Evolutionary conservation across 37 sponge, comb jelly and placozoan genomes (phyloP).

Genomic region (Ianthella basta): DNA sequence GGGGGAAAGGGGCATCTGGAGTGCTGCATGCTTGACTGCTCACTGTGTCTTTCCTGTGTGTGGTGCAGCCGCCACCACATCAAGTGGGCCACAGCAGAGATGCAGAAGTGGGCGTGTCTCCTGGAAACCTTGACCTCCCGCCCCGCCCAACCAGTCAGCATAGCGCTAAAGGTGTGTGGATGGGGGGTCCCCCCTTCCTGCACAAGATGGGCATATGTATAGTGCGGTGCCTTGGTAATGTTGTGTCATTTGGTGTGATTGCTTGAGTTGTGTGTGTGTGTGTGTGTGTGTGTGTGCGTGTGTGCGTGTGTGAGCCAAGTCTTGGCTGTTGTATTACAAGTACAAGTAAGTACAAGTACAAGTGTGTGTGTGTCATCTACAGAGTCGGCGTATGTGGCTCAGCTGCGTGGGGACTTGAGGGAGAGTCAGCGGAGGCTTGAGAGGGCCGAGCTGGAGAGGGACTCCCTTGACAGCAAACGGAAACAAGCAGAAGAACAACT

Average conservation of each 20-base stretch:
- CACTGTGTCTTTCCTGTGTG: too few relatives aligned
- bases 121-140: too few relatives aligned
- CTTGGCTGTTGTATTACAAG: neutral
- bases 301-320: conserved; percentile 18
- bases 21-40: too few relatives aligned
- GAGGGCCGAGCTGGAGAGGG: neutral
- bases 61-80: too few relatives aligned
- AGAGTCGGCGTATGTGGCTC: neutral
- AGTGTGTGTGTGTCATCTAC: conserved; percentile 3
- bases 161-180: too few relatives aligned
- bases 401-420: conserved; percentile 43
- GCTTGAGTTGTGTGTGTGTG: conserved; percentile 16
- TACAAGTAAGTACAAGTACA: neutral
- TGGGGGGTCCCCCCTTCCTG: too few relatives aligned
- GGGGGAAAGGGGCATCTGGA: too few relatives aligned
- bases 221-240: neutral
- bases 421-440: conserved; percentile 19
- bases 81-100: too few relatives aligned
- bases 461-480: neutral
- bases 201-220: too few relatives aligned
- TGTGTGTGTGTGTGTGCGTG: conserved; percentile 30
- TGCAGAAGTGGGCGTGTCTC: too few relatives aligned
- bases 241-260: conserved; percentile 5
- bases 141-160: too few relatives aligned
- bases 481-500: conserved; percentile 30